These are phyloP conservation scores for Cataglyphis altisquamis DNA, from an alignment of 2,888 invertebrate genomes.

Conservation along the genomic window DNA sequence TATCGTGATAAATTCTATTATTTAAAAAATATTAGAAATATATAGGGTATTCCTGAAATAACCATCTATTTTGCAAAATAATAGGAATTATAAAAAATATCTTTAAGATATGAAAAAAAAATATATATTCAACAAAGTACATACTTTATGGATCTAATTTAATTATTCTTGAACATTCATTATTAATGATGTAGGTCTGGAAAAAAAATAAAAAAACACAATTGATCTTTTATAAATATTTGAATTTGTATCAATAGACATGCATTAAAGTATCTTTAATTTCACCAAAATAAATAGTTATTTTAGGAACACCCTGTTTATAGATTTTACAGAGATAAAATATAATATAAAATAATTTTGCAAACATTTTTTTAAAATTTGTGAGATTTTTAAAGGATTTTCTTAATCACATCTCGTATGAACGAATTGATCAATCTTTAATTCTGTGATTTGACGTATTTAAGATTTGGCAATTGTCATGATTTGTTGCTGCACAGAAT, in stretches of 20 bases:
- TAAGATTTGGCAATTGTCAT: conserved; percentile 20
- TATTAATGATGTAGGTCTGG: background rate
- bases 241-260: too few species aligned
- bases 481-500: conserved; percentile 1
- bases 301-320: too few species aligned
- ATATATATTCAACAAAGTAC: too few species aligned
- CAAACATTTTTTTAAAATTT: background rate
- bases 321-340: background rate
- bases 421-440: background rate
- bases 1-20: background rate
- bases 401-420: background rate
- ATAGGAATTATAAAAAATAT: too few species aligned
- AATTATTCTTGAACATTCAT: too few species aligned
- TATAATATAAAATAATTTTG: background rate
- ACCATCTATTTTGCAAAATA: too few species aligned
- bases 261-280: too few species aligned
- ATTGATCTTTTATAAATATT: background rate
- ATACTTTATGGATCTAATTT: too few species aligned
- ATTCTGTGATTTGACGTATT: background rate
- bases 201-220: background rate
- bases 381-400: background rate
- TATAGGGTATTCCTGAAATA: background rate
- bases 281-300: too few species aligned
- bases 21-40: background rate
- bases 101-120: too few species aligned